These are phyloP conservation scores for Tenthredo notha DNA, from an alignment of 2,888 invertebrate species.

Conservation along the genomic window DNA sequence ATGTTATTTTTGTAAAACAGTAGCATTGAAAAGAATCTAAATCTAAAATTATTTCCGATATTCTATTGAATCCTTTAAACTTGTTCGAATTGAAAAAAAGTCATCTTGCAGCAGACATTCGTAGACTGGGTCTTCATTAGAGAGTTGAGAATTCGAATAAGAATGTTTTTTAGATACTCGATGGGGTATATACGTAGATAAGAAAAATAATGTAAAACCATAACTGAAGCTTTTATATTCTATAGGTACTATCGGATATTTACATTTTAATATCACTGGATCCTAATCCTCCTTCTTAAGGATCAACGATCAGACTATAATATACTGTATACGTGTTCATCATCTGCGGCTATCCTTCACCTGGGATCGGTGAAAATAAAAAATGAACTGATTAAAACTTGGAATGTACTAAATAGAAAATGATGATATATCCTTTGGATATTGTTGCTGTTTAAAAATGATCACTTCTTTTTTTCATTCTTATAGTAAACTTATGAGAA, in stretches of 20 bases:
- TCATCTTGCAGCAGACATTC: not conserved
- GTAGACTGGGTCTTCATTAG: conserved; percentile 8
- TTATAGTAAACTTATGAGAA: not conserved
- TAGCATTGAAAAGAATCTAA: not conserved
- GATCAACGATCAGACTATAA: not conserved
- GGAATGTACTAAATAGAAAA: not conserved
- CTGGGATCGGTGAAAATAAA: not conserved
- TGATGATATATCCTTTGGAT: not conserved
- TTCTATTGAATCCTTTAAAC: not conserved
- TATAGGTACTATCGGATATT: not conserved
- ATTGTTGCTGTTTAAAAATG: not conserved
- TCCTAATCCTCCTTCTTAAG: conserved; percentile 14
- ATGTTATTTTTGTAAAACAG: conserved; percentile 19
- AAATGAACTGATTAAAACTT: conserved; percentile 10
- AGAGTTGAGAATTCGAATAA: not conserved
- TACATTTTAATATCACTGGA: conserved; percentile 41
- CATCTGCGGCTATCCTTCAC: not conserved
- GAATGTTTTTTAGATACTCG: conserved; percentile 6
- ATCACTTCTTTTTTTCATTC: not conserved
- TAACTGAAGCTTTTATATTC: not conserved
- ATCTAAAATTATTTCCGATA: not conserved
- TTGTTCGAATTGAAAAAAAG: not conserved
- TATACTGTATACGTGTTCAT: not conserved
- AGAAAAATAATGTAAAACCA: conserved; percentile 22
- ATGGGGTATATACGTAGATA: conserved; percentile 3